A percentile compares a stretch with the other conserved stretches of the same genome.
phyloP scores from a whole-genome alignment of 2,113 vertebrate genomes.

The Eclectus roratus region DNA sequence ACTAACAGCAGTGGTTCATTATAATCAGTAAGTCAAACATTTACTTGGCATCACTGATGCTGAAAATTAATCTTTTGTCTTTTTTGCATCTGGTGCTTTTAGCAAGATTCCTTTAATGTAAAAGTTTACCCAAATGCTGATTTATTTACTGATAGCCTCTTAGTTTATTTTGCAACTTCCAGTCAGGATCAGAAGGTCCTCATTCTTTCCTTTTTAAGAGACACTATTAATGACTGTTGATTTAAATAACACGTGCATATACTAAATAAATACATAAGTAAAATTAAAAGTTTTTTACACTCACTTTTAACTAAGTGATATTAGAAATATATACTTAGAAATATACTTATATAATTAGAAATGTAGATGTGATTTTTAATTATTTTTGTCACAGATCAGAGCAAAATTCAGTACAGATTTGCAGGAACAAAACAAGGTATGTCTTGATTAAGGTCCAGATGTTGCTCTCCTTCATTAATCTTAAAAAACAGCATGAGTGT shows the following conservation, averaged over 20 bases:
- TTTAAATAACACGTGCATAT: not conserved
- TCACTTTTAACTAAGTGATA: not conserved
- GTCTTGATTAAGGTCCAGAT: not conserved
- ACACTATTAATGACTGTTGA: not conserved
- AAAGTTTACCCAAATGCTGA: not conserved
- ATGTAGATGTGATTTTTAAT: not conserved
- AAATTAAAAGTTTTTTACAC: not conserved
- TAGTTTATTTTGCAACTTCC: not conserved
- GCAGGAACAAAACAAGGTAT: not conserved
- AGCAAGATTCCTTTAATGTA: slow-evolving; percentile 25
- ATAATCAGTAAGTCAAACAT: slow-evolving; percentile 30
- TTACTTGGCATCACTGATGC: not conserved
- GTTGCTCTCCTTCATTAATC: not conserved
- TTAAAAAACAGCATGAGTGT: not conserved
- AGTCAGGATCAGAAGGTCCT: not conserved
- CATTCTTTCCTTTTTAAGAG: not conserved
- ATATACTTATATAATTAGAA: not conserved
- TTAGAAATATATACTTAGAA: not conserved
- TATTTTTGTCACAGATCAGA: not conserved
- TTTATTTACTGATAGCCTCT: slow-evolving; percentile 4
- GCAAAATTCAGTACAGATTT: not conserved
- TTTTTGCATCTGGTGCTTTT: not conserved
- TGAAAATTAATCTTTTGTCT: slow-evolving; percentile 33
- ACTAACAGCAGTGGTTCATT: slow-evolving; percentile 3
- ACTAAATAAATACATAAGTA: not conserved